Evolutionary conservation across 2,888 invertebrate species (phyloP).

Genomic region (Ennomos fuscantarius): DNA sequence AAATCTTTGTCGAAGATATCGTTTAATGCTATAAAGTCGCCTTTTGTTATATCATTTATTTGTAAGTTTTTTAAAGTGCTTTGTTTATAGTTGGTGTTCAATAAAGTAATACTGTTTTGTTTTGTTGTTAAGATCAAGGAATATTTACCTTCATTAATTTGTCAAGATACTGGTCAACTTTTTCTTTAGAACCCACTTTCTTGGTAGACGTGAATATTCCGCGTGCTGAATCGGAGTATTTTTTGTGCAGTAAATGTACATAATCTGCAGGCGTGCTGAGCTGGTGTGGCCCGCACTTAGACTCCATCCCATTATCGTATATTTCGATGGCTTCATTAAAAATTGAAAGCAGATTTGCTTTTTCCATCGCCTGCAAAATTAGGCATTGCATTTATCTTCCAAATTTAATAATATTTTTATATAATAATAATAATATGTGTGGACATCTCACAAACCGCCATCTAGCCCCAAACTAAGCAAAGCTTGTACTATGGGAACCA

Average conservation of each 20-base stretch:
- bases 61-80: neutral
- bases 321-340: slow-evolving; percentile 11
- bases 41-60: too few relatives aligned
- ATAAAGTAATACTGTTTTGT: too few relatives aligned
- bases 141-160: slow-evolving; percentile 12
- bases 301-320: slow-evolving; percentile 18
- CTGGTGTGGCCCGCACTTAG: slow-evolving; percentile 3
- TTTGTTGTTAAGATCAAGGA: too few relatives aligned
- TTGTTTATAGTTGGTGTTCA: too few relatives aligned
- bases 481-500: too few relatives aligned
- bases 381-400: too few relatives aligned
- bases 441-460: too few relatives aligned
- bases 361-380: neutral
- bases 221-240: slow-evolving; percentile 2
- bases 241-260: slow-evolving; percentile 2
- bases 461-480: too few relatives aligned
- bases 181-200: slow-evolving; percentile 18
- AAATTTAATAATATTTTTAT: too few relatives aligned
- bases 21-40: too few relatives aligned
- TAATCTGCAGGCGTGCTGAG: slow-evolving; percentile 5
- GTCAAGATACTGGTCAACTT: slow-evolving; percentile 3
- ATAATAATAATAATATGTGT: too few relatives aligned
- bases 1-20: too few relatives aligned
- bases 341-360: slow-evolving; percentile 1
- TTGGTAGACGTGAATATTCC: slow-evolving; percentile 11